phyloP scores from a whole-genome alignment of 1,140 invertebrate genomes.

The Tetramorium parvispinum region DNA sequence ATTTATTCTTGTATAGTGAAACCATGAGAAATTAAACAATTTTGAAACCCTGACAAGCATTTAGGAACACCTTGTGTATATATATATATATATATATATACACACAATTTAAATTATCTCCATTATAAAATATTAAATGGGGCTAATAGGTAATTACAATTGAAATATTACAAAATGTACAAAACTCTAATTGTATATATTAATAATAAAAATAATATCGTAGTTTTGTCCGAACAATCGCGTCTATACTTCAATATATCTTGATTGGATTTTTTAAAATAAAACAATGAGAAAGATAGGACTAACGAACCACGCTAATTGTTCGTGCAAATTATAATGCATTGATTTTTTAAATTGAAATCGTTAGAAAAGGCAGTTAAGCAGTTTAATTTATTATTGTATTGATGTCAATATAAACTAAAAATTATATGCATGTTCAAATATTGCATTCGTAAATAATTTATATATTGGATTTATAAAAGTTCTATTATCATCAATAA shows the following conservation, averaged over 20 bases:
- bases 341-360: too few species aligned
- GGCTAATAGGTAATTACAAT: not conserved
- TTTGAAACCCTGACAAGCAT: too few species aligned
- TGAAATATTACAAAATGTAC: constrained; percentile 35
- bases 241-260: not conserved
- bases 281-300: too few species aligned
- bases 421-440: not conserved
- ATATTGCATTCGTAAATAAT: not conserved
- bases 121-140: constrained; percentile 25
- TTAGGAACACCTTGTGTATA: too few species aligned
- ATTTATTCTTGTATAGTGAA: too few species aligned
- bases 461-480: not conserved
- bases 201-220: constrained; percentile 32
- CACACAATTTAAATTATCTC: not conserved
- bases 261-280: not conserved
- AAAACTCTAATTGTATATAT: constrained; percentile 22
- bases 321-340: too few species aligned
- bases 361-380: not conserved
- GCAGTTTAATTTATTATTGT: not conserved
- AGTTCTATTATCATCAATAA: not conserved
- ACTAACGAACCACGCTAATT: too few species aligned
- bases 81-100: constrained; percentile 5
- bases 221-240: not conserved
- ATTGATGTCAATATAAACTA: not conserved
- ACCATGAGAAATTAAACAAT: too few species aligned